Evolutionary conservation across 2,888 invertebrate species (phyloP), one percentile per base, ranked within the genome.

Genomic region (Agrypnus murinus): DNA sequence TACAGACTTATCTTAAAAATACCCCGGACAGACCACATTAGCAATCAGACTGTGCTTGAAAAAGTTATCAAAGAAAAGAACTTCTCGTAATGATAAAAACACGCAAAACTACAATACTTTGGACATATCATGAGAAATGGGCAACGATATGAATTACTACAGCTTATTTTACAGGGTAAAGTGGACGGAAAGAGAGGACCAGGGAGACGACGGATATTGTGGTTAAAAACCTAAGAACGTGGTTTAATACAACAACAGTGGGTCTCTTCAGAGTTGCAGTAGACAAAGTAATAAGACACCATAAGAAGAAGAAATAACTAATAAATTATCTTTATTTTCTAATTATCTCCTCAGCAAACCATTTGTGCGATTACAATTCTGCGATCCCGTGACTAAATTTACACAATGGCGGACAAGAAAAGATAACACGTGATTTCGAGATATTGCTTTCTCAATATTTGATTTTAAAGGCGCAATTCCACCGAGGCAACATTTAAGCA

Each of bases 1-100:
- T 62, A 63, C 48, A 10, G 67, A n/a, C 43, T 60, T 12, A 63
- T 66, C 8, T 14, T 62, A 10, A 38, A 34, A 59, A 67, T 67
- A 10, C 36, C 53, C 9, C 65, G 67, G 59, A 19, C 15, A 2
- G 65, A 65, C n/a, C 38, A 65, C 14, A 31, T 25, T 1, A 48
- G 53, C 4, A 67, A 64, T 17, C 48, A 63, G 5, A 43, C 38
- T 15, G 67, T 64, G 2, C 67, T 67, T 9, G 46, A 60, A 43
- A 48, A 53, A 34, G 6, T 60, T 12, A n/a, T 4, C n/a, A 64
- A 53, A 32, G 63, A 38, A 59, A 14, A 25, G 5, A 57, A 4
- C 10, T 36, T n/a, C 36, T 57, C 9, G 1, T 36, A 7, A 57
- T 12, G 8, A 38, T 57, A 34, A 34, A 57, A 57, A 36, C 2